Conservation (phyloP, 1,140 invertebrate genomes). For the Triops longicaudatus region DNA sequence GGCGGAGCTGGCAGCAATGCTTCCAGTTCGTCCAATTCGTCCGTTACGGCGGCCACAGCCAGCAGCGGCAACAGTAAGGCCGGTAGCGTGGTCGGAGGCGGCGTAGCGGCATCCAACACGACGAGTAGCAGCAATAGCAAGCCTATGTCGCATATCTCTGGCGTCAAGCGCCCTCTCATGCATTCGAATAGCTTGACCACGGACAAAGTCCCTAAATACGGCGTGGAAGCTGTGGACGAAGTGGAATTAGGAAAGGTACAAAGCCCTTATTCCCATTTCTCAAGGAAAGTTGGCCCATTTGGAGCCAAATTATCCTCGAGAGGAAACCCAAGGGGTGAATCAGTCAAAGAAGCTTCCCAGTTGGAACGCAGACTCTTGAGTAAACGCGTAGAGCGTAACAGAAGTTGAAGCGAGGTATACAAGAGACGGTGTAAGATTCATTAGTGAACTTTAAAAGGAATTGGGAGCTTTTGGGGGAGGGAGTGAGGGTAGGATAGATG, state of each 20-base stretch:
- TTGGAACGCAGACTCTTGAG: neutral
- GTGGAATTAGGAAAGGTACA: slow-evolving; percentile 72
- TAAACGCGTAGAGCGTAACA: neutral
- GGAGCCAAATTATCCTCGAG: too few relatives aligned
- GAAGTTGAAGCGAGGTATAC: too few relatives aligned
- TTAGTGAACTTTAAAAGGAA: neutral
- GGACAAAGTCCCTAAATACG: slow-evolving; percentile 77
- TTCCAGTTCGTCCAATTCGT: slow-evolving; percentile 7
- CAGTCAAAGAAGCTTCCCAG: too few relatives aligned
- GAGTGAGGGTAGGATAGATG: too few relatives aligned
- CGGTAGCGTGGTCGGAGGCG: slow-evolving; percentile 35
- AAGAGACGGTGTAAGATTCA: neutral
- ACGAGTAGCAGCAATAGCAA: slow-evolving; percentile 32
- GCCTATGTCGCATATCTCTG: slow-evolving; percentile 82
- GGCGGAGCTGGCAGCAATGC: slow-evolving; percentile 26
- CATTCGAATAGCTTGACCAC: slow-evolving; percentile 87
- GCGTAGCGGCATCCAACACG: slow-evolving; percentile 1
- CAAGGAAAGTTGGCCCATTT: neutral
- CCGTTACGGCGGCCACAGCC: neutral
- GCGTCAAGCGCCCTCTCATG: slow-evolving; percentile 74
- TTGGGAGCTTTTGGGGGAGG: neutral
- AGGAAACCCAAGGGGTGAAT: too few relatives aligned
- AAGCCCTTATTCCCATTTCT: slow-evolving; percentile 19
- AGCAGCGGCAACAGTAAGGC: slow-evolving; percentile 30
- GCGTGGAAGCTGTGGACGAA: slow-evolving; percentile 82